Evolutionary conservation across 2,888 invertebrate species (phyloP).

Genomic region (Clunio marinus): DNA sequence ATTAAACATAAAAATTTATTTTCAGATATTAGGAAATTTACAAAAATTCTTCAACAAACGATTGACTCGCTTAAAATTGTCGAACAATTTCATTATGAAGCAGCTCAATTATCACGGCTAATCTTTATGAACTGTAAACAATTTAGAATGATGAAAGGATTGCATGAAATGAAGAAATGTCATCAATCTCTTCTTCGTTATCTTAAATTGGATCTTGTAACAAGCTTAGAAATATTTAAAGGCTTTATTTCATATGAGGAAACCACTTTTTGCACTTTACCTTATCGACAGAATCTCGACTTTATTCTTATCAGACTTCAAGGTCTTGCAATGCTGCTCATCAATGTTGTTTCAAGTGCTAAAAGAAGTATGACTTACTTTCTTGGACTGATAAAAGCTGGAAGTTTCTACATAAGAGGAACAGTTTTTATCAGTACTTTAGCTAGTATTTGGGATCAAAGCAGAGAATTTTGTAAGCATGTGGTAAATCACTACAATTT

Average conservation of each 20-base stretch:
- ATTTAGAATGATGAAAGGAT: slow-evolving; percentile 24
- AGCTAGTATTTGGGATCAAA: slow-evolving; percentile 6
- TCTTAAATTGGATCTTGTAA: slow-evolving; percentile 3
- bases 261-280: background rate
- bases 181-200: background rate
- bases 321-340: slow-evolving; percentile 9
- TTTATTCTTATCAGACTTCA: slow-evolving; percentile 22
- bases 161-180: slow-evolving; percentile 29
- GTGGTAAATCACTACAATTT: background rate
- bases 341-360: slow-evolving; percentile 2
- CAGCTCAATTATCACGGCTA: slow-evolving; percentile 7
- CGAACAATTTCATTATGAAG: background rate
- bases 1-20: background rate
- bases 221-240: slow-evolving; percentile 9
- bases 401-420: slow-evolving; percentile 31
- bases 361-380: slow-evolving; percentile 8
- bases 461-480: slow-evolving; percentile 8
- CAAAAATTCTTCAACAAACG: background rate
- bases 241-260: slow-evolving; percentile 1
- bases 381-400: slow-evolving; percentile 12
- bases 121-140: slow-evolving; percentile 10
- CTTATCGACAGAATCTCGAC: slow-evolving; percentile 24
- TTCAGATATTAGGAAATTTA: background rate
- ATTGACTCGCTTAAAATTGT: background rate
- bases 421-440: background rate